Base-by-base conservation (phyloP, 2,888 invertebrate genomes). In the Drosophila putrida region DNA sequence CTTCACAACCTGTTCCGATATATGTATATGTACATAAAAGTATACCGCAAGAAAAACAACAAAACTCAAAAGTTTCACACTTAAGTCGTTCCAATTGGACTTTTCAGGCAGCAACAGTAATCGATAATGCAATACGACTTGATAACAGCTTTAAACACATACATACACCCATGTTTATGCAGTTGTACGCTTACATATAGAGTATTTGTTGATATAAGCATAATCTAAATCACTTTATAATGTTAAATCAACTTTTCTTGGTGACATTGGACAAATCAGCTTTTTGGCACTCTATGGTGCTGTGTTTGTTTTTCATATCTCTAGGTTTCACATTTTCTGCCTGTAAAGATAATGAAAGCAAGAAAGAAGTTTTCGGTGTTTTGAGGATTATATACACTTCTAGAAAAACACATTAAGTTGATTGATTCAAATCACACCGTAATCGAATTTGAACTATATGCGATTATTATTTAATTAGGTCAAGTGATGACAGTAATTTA, bases 221-320 rank as follows among this genome's bases (percentile, higher is more conserved):
- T 69, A 78, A 83, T 86, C 84, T 80, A 63, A 68, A 71, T 62
- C 49, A 60, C 35, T 67, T 84, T 69, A 76, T 73, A 60, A 64
- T 68, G 67, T 36, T 62, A 71, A 71, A 78, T 39, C 44, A 38
- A 41, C 5, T 31, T 57, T 60, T 39, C 38, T 61, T 60, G 57
- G 10, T 28, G 35, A 49, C 61, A 63, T 65, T 73, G 54, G 35
- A 9, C 54, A 36, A 35, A 28, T 11, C n/a, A 25, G 31, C 35
- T 43, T 47, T 53, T 58, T 64, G 43, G 58, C 44, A 39, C 33
- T 74, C 39, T 47, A 33, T 43, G 13, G 15, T 15, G 28, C 44
- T 10, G 15, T 43, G 25, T 59, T 46, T 66, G 43, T 44, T 8
- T 20, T 35, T 47, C 49, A 69, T 78, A 78, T 67, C 82, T 84